Base-by-base conservation (phyloP, 2,888 invertebrate species). In the Pyrochroa serraticornis region DNA sequence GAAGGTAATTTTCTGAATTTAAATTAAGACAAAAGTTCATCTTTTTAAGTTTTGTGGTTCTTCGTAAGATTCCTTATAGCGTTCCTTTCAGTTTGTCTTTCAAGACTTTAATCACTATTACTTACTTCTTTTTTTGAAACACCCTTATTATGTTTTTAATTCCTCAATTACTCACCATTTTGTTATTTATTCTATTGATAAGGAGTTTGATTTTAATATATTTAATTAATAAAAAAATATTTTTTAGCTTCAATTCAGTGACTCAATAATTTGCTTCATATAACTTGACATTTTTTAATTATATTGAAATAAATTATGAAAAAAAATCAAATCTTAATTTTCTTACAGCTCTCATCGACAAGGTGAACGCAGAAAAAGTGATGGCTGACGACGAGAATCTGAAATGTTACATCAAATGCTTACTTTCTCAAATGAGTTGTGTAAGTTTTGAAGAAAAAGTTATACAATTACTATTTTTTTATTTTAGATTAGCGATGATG, bases 391-490 rank as follows among this genome's bases (percentile, higher is more conserved):
- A 79, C 56, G 64, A 65, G 12, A 73, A 71, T 7, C 60, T 79
- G 6, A 78, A 77, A 69, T 79, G 78, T 56, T 79, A 78, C 61
- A 70, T 78, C 50, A 76, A 73, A 56, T 78, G 77, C 47, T 41
- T 77, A 3, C 67, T 77, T 35, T 13, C 64, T 1, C 67, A 74
- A 59, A 67, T 74, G 66, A 72, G 72, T 38, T 69, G 71, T 36
- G 76, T 78, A 67, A 72, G 71, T 72, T 12, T 10, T 31, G 3
- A n/a, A 8, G n/a, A 31, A 39, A 39, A 7, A 14, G 37, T 30
- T 12, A n/a, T n/a, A n/a, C 41, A 51, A 38, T 37, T 36, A 8
- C 32, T 22, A 22, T 2, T 46, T 38, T 5, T 22, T 51, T 50
- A 12, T 12, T 10, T 39, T 12, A 47, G 42, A 38, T 48, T n/a